These are phyloP conservation scores for Dreissena polymorpha DNA, from an alignment of 1,140 invertebrate genomes.

Conservation along the genomic window DNA sequence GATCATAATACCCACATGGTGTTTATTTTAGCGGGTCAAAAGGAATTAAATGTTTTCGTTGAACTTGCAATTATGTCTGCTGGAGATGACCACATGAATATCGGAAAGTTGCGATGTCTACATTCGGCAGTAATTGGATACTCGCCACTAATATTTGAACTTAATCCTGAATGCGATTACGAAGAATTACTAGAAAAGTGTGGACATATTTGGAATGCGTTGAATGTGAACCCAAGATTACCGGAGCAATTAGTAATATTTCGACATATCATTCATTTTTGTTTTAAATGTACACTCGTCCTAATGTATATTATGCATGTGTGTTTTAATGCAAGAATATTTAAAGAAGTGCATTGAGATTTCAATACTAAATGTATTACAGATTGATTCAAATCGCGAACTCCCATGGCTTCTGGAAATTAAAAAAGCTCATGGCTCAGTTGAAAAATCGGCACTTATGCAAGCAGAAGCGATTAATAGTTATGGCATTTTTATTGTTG, in stretches of 20 bases:
- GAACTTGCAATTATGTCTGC: slow-evolving; percentile 75
- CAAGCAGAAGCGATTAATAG: slow-evolving; percentile 72
- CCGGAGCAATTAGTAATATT: slow-evolving; percentile 68
- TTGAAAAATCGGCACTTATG: slow-evolving; percentile 72
- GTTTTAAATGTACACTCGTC: too few relatives aligned
- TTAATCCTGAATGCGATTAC: slow-evolving; percentile 60
- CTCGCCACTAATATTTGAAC: slow-evolving; percentile 75
- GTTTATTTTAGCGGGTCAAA: slow-evolving; percentile 59
- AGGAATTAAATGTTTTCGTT: slow-evolving; percentile 77
- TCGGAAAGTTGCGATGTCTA: slow-evolving; percentile 69
- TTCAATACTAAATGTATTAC: too few relatives aligned
- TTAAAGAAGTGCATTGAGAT: too few relatives aligned
- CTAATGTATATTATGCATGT: too few relatives aligned
- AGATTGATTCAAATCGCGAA: slow-evolving; percentile 66
- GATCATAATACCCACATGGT: background rate
- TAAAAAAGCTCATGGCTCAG: slow-evolving; percentile 71
- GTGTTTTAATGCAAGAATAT: too few relatives aligned
- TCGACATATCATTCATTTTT: background rate
- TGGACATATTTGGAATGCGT: slow-evolving; percentile 67
- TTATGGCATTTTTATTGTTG: slow-evolving; percentile 68
- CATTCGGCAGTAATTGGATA: slow-evolving; percentile 74
- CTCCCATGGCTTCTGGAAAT: slow-evolving; percentile 72
- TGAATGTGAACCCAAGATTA: slow-evolving; percentile 64
- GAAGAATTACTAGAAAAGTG: slow-evolving; percentile 67
- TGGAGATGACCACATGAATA: slow-evolving; percentile 71